Evolutionary conservation across 2,113 vertebrate species (phyloP).

Genomic region (Triplophysa rosa): DNA sequence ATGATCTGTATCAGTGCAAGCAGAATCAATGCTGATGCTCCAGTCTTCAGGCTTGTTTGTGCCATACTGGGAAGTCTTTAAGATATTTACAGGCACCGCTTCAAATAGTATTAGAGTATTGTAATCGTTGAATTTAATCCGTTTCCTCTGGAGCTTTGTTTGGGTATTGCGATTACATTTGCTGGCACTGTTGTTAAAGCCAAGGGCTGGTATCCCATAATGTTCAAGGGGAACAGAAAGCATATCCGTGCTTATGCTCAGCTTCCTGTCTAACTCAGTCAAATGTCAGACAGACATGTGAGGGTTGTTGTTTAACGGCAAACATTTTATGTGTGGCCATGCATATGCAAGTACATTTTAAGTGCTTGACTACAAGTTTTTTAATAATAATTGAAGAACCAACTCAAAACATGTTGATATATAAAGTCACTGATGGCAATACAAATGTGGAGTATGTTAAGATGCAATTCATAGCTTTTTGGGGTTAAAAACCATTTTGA

Average conservation of each 20-base stretch:
- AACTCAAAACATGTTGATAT: too few species aligned
- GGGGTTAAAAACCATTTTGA: too few species aligned
- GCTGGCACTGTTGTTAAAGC: constrained; percentile 4
- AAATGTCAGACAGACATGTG: constrained; percentile 23
- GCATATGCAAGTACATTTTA: too few species aligned
- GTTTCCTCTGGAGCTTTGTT: not conserved
- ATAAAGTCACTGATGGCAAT: too few species aligned
- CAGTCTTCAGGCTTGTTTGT: constrained; percentile 66
- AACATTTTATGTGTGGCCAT: too few species aligned
- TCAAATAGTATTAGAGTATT: constrained; percentile 44
- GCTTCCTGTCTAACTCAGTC: constrained; percentile 1
- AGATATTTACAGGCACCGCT: constrained; percentile 57
- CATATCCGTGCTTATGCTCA: not conserved
- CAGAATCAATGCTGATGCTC: constrained; percentile 69
- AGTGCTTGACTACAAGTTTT: too few species aligned
- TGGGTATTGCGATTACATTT: constrained; percentile 4
- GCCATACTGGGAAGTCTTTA: constrained; percentile 53
- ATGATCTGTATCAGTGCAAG: constrained; percentile 76
- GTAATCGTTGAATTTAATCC: not conserved
- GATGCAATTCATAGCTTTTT: too few species aligned
- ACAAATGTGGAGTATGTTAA: too few species aligned
- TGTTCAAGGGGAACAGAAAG: not conserved
- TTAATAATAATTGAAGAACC: too few species aligned
- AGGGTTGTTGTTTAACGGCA: not conserved
- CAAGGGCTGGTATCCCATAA: not conserved